phyloP scores from a whole-genome alignment of 2,797 vertebrate species.

The Danio jaintianensis region DNA sequence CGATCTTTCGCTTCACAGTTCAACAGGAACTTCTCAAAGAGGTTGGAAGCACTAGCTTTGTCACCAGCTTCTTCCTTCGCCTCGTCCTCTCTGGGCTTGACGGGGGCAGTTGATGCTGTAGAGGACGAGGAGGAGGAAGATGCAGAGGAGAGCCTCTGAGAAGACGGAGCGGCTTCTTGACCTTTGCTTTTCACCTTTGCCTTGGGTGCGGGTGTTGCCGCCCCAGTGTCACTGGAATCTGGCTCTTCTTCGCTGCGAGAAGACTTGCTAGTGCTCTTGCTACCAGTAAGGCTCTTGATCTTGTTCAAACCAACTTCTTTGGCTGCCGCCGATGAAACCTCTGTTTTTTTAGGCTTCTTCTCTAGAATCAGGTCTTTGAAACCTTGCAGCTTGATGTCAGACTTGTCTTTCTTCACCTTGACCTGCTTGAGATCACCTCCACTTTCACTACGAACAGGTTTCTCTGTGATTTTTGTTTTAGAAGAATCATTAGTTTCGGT shows the following conservation, averaged over 20 bases:
- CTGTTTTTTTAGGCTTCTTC: constrained; percentile 73
- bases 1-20: constrained; percentile 82
- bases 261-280: constrained; percentile 68
- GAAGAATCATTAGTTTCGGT: constrained; percentile 44
- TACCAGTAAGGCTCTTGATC: constrained; percentile 74
- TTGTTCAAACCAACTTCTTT: constrained; percentile 77
- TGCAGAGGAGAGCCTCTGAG: constrained; percentile 66
- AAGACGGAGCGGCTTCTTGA: constrained; percentile 58
- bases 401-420: constrained; percentile 83
- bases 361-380: constrained; percentile 77
- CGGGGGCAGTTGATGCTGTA: constrained; percentile 50
- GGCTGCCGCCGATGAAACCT: constrained; percentile 38
- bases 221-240: constrained; percentile 81
- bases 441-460: constrained; percentile 47
- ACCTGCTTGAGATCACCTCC: constrained; percentile 63
- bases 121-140: constrained; percentile 66
- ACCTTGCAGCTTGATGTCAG: constrained; percentile 76
- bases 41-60: constrained; percentile 74
- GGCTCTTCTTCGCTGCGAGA: constrained; percentile 78
- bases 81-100: constrained; percentile 70
- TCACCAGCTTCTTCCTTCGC: constrained; percentile 71
- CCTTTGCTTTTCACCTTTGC: constrained; percentile 65
- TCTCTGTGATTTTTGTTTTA: constrained; percentile 64
- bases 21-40: constrained; percentile 83
- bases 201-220: constrained; percentile 72